Evolutionary conservation across 2,113 vertebrate genomes (phyloP), one percentile per base, ranked within the genome.

Genomic region (Saccopteryx leptura): DNA sequence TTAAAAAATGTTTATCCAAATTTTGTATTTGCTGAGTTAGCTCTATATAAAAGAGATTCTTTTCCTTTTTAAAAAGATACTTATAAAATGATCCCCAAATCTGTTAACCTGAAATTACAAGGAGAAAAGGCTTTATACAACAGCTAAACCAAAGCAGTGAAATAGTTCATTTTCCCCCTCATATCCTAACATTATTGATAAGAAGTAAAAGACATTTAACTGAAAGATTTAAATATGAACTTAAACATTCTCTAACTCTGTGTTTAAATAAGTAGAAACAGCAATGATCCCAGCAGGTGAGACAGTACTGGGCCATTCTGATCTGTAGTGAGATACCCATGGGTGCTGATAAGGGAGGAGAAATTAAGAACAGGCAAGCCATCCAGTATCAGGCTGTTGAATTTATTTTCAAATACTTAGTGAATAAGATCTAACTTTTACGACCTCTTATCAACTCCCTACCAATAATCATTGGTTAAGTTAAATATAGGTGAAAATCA

Each of bases 331-430:
- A 97, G 89, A 90, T 4, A 82, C 9, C 56, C 4, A 66, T n/a
- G n/a, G 17, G 17, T 84, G 18, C 21, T 94, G 24, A 74, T 9
- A 95, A 80, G 7, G 33, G 48, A 93, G 52, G 52, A 69, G 24
- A 21, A 71, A 78, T 33, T 75, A 81, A 74, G 26, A 80, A 86
- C 7, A 89, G 68, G 83, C 1, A 80, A 63, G 21, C 9, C 18
- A 66, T 61, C 17, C 5, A 66, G 26, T 69, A 83, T n/a, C 17
- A 78, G 46, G 54, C 69, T 86, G 46, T n/a, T 63, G 63, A 58
- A 90, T 68, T 93, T 91, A 95, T 74, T 94, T 92, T 95, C 82
- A 96, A 95, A 92, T 46, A 93, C 56, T 74, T 82, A 72, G 15
- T 18, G n/a, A 88, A 21, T 68, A 96, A 97, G 18, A 81, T 24